Evolutionary conservation across 2,888 invertebrate species (phyloP).

Genomic region (Cordilura impudica): DNA sequence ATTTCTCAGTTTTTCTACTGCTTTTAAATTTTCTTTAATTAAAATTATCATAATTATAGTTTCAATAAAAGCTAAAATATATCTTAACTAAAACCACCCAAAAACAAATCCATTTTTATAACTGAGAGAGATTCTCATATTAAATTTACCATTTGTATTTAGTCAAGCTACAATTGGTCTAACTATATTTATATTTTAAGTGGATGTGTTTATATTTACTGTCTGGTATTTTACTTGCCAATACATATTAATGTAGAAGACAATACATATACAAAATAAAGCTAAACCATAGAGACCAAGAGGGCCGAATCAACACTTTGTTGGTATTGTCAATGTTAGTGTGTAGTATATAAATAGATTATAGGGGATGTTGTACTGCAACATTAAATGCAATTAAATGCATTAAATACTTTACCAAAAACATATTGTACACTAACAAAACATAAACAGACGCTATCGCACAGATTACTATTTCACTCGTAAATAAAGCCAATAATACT

Average conservation of each 20-base stretch:
- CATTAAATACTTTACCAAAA: constrained; percentile 46
- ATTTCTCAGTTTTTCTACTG: too few relatives aligned
- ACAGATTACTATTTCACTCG: constrained; percentile 22
- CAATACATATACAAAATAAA: background rate
- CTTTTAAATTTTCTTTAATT: too few relatives aligned
- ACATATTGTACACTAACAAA: constrained; percentile 12
- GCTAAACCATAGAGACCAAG: constrained; percentile 17
- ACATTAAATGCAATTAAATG: constrained; percentile 54
- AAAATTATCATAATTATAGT: too few relatives aligned
- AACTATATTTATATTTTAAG: background rate
- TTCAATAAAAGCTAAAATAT: constrained; percentile 30
- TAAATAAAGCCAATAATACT: constrained; percentile 50
- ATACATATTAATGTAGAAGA: constrained; percentile 18
- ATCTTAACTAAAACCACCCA: constrained; percentile 8
- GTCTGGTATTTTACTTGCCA: constrained; percentile 37
- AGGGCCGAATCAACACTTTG: constrained; percentile 34
- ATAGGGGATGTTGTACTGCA: constrained; percentile 32
- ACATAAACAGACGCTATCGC: background rate
- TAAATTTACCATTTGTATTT: constrained; percentile 45
- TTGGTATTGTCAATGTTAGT: constrained; percentile 7
- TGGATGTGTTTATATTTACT: constrained; percentile 33
- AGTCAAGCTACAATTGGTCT: background rate
- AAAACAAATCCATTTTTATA: constrained; percentile 23
- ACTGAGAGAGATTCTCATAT: constrained; percentile 5
- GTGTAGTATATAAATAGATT: background rate